A percentile compares a stretch with the other conserved stretches of the same genome.
phyloP scores from a whole-genome alignment of 92 coral and sea anemone genomes.

The Paragorgia papillata region DNA sequence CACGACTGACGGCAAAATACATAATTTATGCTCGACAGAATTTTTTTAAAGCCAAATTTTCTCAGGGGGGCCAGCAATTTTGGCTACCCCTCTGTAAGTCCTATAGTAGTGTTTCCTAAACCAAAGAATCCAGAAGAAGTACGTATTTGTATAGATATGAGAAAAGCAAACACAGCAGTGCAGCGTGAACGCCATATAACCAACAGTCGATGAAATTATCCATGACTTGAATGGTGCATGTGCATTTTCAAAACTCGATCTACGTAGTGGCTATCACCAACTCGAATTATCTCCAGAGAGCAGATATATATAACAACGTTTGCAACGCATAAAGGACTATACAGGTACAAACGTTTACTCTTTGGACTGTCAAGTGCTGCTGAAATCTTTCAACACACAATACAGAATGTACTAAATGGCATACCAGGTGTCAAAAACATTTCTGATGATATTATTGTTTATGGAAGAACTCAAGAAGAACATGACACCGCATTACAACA shows the following conservation, averaged over 20 bases:
- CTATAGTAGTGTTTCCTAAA: slow-evolving; percentile 19
- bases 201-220: slow-evolving; percentile 23
- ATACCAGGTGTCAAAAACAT: slow-evolving; percentile 20
- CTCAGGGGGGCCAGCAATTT: too few species aligned
- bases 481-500: slow-evolving; percentile 12
- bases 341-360: slow-evolving; percentile 14
- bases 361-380: slow-evolving; percentile 20
- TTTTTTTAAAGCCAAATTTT: too few species aligned
- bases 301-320: slow-evolving; percentile 24
- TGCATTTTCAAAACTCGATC: slow-evolving; percentile 31
- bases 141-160: slow-evolving; percentile 23
- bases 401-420: slow-evolving; percentile 11
- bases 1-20: too few species aligned
- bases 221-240: slow-evolving; percentile 32
- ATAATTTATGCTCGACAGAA: too few species aligned
- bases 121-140: slow-evolving; percentile 19
- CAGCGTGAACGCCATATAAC: slow-evolving; percentile 25
- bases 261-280: slow-evolving; percentile 30
- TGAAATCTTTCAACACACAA: slow-evolving; percentile 27
- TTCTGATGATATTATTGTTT: slow-evolving; percentile 28
- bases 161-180: slow-evolving; percentile 11
- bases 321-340: slow-evolving; percentile 20
- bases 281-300: slow-evolving; percentile 36
- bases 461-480: slow-evolving; percentile 13
- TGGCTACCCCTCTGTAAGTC: slow-evolving; percentile 22